These are phyloP conservation scores for Hydrozoanthus tunicans DNA, from an alignment of 64 coral and sea anemone species.

Conservation along the genomic window DNA sequence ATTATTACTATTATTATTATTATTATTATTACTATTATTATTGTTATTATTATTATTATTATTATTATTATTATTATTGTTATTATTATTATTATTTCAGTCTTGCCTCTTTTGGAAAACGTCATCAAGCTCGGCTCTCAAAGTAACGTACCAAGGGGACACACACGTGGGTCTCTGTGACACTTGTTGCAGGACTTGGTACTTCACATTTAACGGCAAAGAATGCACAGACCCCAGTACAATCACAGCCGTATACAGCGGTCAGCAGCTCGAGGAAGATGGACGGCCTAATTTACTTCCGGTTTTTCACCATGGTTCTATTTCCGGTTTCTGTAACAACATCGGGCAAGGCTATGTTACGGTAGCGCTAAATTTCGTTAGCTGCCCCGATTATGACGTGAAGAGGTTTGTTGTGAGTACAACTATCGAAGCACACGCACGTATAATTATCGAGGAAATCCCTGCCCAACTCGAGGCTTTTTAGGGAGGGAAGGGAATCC, in stretches of 20 bases:
- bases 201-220: constrained; percentile 80
- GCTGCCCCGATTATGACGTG: constrained; percentile 54
- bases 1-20: too few relatives aligned
- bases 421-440: constrained; percentile 57
- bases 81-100: background rate
- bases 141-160: constrained; percentile 78
- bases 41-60: too few relatives aligned
- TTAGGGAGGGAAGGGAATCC: too few relatives aligned
- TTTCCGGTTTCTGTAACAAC: constrained; percentile 79
- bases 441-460: constrained; percentile 82
- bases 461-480: background rate
- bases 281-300: constrained; percentile 69
- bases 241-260: constrained; percentile 67
- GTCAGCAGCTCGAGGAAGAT: constrained; percentile 52
- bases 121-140: constrained; percentile 36
- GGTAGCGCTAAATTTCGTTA: constrained; percentile 55
- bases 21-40: too few relatives aligned
- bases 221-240: constrained; percentile 68
- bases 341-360: constrained; percentile 63
- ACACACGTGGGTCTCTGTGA: constrained; percentile 76
- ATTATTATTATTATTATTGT: too few relatives aligned
- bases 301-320: constrained; percentile 66
- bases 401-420: constrained; percentile 4
- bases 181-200: constrained; percentile 78
- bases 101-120: constrained; percentile 49